A percentile compares a stretch with the other conserved stretches of the same genome.
phyloP scores from a whole-genome alignment of 2,113 vertebrate genomes.

The Ginglymostoma cirratum region DNA sequence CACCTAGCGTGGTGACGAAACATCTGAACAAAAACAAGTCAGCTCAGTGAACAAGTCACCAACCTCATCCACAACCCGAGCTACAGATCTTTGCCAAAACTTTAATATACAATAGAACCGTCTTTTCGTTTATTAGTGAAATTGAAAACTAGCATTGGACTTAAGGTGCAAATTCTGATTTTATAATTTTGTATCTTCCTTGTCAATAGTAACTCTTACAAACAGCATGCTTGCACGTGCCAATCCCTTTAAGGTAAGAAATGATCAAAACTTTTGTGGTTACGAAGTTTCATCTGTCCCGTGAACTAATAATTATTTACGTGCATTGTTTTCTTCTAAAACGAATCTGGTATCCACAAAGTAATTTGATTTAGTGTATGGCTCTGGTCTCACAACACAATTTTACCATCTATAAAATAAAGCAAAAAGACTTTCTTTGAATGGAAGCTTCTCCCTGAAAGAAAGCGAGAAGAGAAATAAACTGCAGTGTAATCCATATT shows the following conservation, averaged over 20 bases:
- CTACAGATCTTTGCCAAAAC: too few species aligned
- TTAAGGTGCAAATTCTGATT: background rate
- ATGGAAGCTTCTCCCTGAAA: background rate
- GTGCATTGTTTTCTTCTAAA: background rate
- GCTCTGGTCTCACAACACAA: background rate
- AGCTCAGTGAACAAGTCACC: too few species aligned
- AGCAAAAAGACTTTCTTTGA: background rate
- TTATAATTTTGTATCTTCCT: constrained; percentile 41
- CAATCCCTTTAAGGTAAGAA: constrained; percentile 91
- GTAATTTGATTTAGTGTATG: background rate
- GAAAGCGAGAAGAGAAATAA: background rate
- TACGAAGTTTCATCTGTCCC: background rate
- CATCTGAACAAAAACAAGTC: too few species aligned
- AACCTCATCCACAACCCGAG: too few species aligned
- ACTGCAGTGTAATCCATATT: background rate
- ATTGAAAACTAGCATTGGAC: background rate
- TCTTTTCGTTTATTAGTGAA: background rate
- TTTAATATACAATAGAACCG: background rate
- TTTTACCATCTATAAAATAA: background rate
- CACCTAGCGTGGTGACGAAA: too few species aligned
- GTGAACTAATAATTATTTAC: background rate
- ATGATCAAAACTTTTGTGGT: background rate
- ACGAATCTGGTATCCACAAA: background rate
- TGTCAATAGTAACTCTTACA: constrained; percentile 49
- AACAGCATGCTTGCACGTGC: constrained; percentile 63